A percentile compares a stretch with the other conserved stretches of the same genome.
Conservation (phyloP, 2,888 invertebrate genomes). For the Ophion obscuratus region DNA sequence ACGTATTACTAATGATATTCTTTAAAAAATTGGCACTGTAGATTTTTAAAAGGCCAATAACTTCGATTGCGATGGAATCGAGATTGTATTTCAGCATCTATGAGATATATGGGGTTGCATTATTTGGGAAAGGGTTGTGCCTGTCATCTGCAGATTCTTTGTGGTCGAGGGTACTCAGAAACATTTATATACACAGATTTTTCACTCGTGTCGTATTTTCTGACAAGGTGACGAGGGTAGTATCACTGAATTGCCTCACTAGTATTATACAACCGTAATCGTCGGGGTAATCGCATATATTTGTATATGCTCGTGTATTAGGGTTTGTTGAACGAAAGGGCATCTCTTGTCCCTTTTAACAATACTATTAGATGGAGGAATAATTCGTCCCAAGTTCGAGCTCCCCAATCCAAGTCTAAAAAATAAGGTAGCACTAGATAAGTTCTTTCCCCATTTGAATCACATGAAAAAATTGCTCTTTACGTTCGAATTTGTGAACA, state of each 20-base stretch:
- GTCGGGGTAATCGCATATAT: neutral
- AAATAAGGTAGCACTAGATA: too few species aligned
- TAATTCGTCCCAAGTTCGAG: too few species aligned
- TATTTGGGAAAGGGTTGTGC: constrained; percentile 5
- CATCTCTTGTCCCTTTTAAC: too few species aligned
- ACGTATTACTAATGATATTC: neutral
- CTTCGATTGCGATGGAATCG: neutral
- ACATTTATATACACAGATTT: neutral
- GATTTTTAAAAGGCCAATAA: too few species aligned
- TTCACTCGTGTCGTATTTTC: neutral
- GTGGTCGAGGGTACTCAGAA: neutral
- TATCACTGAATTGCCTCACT: neutral
- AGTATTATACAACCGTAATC: neutral
- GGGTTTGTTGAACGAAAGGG: too few species aligned
- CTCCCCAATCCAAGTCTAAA: too few species aligned
- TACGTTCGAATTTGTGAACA: too few species aligned
- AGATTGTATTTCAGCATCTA: neutral
- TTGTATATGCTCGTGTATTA: neutral
- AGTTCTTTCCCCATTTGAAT: too few species aligned
- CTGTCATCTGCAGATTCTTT: constrained; percentile 26
- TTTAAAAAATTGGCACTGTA: too few species aligned
- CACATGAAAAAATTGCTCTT: too few species aligned
- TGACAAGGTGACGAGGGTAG: neutral
- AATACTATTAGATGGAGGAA: too few species aligned
- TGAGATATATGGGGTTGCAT: too few species aligned